Base-by-base conservation (phyloP, 2,888 invertebrate species). In the Plagodis pulveraria region DNA sequence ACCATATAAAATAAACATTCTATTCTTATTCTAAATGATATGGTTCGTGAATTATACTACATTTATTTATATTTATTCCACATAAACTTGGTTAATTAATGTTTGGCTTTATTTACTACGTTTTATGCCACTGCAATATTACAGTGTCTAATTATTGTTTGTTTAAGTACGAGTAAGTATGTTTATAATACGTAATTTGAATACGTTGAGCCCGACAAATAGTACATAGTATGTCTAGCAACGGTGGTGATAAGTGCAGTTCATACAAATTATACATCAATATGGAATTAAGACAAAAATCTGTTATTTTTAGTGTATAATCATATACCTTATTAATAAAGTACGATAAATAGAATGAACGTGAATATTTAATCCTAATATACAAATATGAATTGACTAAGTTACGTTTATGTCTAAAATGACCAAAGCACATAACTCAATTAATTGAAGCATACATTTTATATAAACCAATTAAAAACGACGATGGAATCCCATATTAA, bases 1-100 rank as follows among this genome's bases (percentile, higher is more conserved):
- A 56, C 46, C 44, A 48, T 59, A 59, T 44, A 59, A 64, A 60
- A 58, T 38, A 49, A 67, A 54, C 44, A n/a, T 63, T 64, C 62
- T 50, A 62, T 50, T 50, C 84, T 87, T 88, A 88, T 51, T 58
- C 77, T 83, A 83, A 73, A 86, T 91, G 91, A 91, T 91, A 91
- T 91, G 91, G 74, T 82, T 79, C 76, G 76, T 80, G 83, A 84
- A 75, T 72, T 72, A 73, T 59, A 58, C 71, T 66, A 70, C 60
- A 62, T 41, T 55, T 70, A 65, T 58, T 6, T 58, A 9, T 44
- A 34, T 46, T 46, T 34, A 22, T 9, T 6, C 11, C 46, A 11
- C n/a, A 41, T 22, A 22, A 22, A 22, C 22, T 22, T 22, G 22
- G 22, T 22, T 22, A 22, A 22, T 22, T 22, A 22, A 22, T 22